Percentiles rank a stretch among this genome's conserved stretches.
phyloP scores from a whole-genome alignment of 2,797 vertebrate genomes.

The Parambassis ranga region DNA sequence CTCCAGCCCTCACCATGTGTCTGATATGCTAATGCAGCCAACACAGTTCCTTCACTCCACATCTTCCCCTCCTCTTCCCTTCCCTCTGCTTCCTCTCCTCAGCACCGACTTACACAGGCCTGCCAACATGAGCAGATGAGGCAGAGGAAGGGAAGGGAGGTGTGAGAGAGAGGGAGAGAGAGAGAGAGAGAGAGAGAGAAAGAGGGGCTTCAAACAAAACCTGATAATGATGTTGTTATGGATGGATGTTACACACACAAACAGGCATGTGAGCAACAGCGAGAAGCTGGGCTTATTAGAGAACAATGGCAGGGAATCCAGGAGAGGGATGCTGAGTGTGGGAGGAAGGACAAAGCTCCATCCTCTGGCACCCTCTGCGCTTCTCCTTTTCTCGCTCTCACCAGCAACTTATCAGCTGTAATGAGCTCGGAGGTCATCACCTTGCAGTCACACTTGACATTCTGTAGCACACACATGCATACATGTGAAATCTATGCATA shows the following conservation, averaged over 20 bases:
- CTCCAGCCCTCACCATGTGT: constrained; percentile 79
- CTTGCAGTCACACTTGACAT: constrained; percentile 23
- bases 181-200: constrained; percentile 21
- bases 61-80: constrained; percentile 53
- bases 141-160: constrained; percentile 40
- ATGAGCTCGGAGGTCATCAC: constrained; percentile 63
- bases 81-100: constrained; percentile 61
- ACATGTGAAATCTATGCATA: no score
- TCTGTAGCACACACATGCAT: neutral
- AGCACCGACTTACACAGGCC: constrained; percentile 34
- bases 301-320: constrained; percentile 69
- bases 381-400: constrained; percentile 35
- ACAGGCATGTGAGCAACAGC: constrained; percentile 66
- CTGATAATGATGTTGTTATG: constrained; percentile 82
- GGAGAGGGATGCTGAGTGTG: constrained; percentile 57
- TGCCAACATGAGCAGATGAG: constrained; percentile 75
- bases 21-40: constrained; percentile 81
- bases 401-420: constrained; percentile 36
- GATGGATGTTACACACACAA: constrained; percentile 74
- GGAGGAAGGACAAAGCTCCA: constrained; percentile 63
- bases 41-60: constrained; percentile 65
- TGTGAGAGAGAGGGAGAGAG: constrained; percentile 20
- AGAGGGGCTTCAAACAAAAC: constrained; percentile 72
- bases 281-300: constrained; percentile 72
- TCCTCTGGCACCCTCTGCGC: constrained; percentile 34